These are phyloP conservation scores for Hystrix brachyura DNA, from an alignment of 2,113 vertebrate genomes.

Conservation along the genomic window DNA sequence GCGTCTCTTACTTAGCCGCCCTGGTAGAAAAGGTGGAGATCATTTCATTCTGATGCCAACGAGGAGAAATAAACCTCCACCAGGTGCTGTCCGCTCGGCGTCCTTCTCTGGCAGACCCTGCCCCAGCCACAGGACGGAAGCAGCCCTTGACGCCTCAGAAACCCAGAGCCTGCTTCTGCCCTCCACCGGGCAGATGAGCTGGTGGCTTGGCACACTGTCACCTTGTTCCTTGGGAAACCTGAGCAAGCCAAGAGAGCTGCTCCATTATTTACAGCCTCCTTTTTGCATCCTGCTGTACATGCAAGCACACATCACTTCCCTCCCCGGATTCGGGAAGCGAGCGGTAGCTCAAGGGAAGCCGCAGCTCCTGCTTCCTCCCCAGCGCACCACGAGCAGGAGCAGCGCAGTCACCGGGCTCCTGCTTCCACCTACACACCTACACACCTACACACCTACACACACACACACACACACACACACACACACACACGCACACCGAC, in stretches of 20 bases:
- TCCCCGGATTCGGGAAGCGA: not conserved
- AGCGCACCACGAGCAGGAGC: not conserved
- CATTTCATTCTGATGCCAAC: not conserved
- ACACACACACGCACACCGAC: not conserved
- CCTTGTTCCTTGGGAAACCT: slow-evolving; percentile 59
- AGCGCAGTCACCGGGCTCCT: not conserved
- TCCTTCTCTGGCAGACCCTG: not conserved
- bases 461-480: not conserved
- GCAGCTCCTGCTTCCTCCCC: not conserved
- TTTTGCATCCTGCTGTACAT: not conserved
- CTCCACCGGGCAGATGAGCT: not conserved
- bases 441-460: not conserved
- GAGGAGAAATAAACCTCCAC: not conserved
- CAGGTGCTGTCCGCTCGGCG: too few relatives aligned
- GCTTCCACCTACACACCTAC: not conserved
- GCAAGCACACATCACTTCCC: not conserved
- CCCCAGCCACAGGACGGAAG: not conserved
- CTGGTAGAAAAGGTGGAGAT: not conserved
- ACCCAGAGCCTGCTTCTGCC: not conserved
- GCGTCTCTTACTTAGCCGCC: not conserved
- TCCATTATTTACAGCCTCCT: slow-evolving; percentile 71
- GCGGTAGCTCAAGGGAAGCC: not conserved
- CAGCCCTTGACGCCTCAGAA: not conserved
- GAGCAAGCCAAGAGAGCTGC: slow-evolving; percentile 52
- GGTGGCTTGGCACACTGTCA: not conserved